Evolutionary conservation across 2,797 vertebrate genomes (phyloP).

Genomic region (Chaunax sp.): DNA sequence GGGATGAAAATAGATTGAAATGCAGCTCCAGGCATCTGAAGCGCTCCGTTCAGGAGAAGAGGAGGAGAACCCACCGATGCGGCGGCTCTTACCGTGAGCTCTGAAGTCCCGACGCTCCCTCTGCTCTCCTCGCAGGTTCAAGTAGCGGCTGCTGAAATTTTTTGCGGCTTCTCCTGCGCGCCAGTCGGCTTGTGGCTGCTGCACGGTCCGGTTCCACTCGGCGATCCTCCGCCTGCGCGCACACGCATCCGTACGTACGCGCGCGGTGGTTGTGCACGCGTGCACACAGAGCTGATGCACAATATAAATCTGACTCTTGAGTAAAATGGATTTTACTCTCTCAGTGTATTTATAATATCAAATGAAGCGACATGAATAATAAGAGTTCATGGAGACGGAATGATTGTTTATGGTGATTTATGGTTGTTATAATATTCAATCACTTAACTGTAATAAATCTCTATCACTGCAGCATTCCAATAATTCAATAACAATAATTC

Average conservation of each 20-base stretch:
- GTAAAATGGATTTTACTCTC: neutral
- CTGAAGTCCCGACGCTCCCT: conserved; percentile 55
- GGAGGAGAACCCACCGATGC: neutral
- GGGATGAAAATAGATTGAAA: conserved; percentile 12
- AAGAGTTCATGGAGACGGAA: neutral
- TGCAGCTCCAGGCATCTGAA: neutral
- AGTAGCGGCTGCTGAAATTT: conserved; percentile 46
- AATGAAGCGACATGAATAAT: neutral
- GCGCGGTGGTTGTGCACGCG: conserved; percentile 35
- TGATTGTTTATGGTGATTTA: too few relatives aligned
- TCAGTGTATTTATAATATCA: neutral
- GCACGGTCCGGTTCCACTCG: conserved; percentile 75
- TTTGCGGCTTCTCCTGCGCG: conserved; percentile 78
- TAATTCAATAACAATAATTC: too few relatives aligned
- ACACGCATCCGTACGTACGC: conserved; percentile 46
- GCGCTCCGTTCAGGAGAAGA: too few relatives aligned
- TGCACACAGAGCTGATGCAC: conserved; percentile 26
- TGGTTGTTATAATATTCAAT: neutral
- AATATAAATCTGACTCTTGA: neutral
- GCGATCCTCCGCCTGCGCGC: conserved; percentile 76
- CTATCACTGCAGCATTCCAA: too few relatives aligned
- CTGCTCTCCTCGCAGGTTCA: conserved; percentile 57
- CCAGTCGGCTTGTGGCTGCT: conserved; percentile 80
- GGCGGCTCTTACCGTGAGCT: conserved; percentile 70
- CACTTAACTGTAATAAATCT: neutral